phyloP scores from a whole-genome alignment of 2,113 vertebrate species.

The Pelecanus crispus region DNA sequence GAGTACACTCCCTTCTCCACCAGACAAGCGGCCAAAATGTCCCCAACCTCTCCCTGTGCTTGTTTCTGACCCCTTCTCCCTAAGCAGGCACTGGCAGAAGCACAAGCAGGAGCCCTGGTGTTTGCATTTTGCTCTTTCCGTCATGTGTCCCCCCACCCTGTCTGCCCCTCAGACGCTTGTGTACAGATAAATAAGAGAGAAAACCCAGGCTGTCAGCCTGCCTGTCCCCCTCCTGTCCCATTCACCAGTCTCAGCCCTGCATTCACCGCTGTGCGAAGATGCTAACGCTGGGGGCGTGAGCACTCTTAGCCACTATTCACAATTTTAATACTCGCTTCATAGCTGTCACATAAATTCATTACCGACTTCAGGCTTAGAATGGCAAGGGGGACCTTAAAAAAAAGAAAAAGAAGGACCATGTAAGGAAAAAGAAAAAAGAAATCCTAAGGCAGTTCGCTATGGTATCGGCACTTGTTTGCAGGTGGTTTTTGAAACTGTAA shows the following conservation, averaged over 20 bases:
- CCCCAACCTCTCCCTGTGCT: background rate
- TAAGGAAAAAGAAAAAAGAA: conserved; percentile 34
- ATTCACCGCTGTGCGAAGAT: conserved; percentile 59
- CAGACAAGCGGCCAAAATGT: background rate
- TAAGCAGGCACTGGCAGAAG: background rate
- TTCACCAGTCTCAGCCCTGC: background rate
- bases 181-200: conserved; percentile 7
- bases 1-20: background rate
- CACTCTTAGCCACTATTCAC: conserved; percentile 69
- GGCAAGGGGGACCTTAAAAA: conserved; percentile 39
- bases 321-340: conserved; percentile 78
- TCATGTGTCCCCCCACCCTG: fast-evolving
- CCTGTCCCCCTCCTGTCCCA: background rate
- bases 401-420: background rate
- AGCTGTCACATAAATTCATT: conserved; percentile 84
- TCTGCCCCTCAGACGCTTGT: background rate
- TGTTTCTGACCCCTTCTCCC: background rate
- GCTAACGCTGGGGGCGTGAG: conserved; percentile 19
- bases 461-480: conserved; percentile 71
- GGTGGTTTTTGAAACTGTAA: conserved; percentile 71
- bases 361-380: conserved; percentile 41
- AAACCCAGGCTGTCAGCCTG: background rate
- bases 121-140: background rate
- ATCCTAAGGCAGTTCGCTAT: conserved; percentile 45
- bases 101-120: background rate